These are phyloP conservation scores for Leptarthrus brevirostris DNA, from an alignment of 2,888 invertebrate species.

Conservation along the genomic window DNA sequence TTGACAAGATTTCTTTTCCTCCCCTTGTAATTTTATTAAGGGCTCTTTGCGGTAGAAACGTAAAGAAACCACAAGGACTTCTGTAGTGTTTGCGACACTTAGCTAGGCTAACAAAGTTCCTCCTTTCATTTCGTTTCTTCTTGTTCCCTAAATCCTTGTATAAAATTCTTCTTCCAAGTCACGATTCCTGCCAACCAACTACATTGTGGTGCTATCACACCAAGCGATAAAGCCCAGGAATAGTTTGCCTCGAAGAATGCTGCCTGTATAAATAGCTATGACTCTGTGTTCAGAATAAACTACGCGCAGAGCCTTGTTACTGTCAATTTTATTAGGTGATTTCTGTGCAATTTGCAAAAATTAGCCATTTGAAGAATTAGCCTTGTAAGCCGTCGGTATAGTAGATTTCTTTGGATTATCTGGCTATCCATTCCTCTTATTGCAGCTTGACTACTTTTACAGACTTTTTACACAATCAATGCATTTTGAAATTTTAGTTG, in stretches of 20 bases:
- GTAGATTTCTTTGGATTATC: too few relatives aligned
- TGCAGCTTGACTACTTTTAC: neutral
- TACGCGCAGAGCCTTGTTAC: slow-evolving; percentile 27
- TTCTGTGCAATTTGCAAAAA: slow-evolving; percentile 43
- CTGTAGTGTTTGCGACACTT: neutral
- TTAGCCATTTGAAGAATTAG: slow-evolving; percentile 39
- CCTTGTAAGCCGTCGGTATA: slow-evolving; percentile 20
- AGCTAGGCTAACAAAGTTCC: slow-evolving; percentile 13
- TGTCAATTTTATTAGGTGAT: slow-evolving; percentile 43
- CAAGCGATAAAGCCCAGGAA: slow-evolving; percentile 26
- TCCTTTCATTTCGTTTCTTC: neutral
- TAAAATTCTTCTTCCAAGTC: slow-evolving; percentile 40
- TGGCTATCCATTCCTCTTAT: neutral
- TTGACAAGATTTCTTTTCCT: neutral
- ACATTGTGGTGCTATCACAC: slow-evolving; percentile 2
- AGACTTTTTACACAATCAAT: too few relatives aligned
- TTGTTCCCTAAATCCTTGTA: neutral
- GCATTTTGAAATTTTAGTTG: too few relatives aligned
- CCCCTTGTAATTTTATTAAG: slow-evolving; percentile 33
- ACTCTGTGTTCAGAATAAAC: slow-evolving; percentile 3
- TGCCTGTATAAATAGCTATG: too few relatives aligned
- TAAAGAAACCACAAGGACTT: neutral
- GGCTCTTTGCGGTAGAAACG: too few relatives aligned
- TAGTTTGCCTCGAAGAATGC: slow-evolving; percentile 10
- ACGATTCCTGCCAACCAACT: slow-evolving; percentile 33